Conservation (phyloP, 2,113 vertebrate genomes). For the Channa argus region DNA sequence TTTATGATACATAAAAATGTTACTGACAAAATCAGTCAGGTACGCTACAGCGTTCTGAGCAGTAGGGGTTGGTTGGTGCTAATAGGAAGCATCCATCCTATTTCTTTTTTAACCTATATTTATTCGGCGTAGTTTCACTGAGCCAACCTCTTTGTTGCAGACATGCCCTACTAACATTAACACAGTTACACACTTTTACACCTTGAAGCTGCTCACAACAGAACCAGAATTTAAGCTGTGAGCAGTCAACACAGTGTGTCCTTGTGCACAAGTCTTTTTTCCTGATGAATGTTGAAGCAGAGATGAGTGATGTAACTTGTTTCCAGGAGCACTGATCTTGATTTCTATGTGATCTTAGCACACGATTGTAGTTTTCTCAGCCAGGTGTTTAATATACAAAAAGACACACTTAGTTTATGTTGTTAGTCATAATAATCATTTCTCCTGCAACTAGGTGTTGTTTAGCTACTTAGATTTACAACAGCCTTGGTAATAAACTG, state of each 20-base stretch:
- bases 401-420: conserved; percentile 45
- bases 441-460: not conserved
- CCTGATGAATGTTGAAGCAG: conserved; percentile 10
- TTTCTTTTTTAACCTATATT: not conserved
- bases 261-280: not conserved
- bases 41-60: not conserved
- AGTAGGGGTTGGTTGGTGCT: conserved; percentile 5
- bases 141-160: too few relatives aligned
- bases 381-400: conserved; percentile 55
- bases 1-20: not conserved
- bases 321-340: conserved; percentile 47
- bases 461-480: conserved; percentile 1
- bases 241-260: conserved; percentile 22
- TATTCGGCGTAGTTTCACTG: too few relatives aligned
- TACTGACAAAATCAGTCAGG: not conserved
- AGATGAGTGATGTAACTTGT: conserved; percentile 31
- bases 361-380: conserved; percentile 34
- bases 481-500: conserved; percentile 4
- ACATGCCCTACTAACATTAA: too few relatives aligned
- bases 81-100: conserved; percentile 51
- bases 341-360: conserved; percentile 49
- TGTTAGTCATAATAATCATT: conserved; percentile 33
- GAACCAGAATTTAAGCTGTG: conserved; percentile 21
- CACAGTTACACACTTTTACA: too few relatives aligned
- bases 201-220: too few relatives aligned